Evolutionary conservation across 2,888 invertebrate species (phyloP), one percentile per base, ranked within the genome.

Genomic region (Axea sp.): DNA sequence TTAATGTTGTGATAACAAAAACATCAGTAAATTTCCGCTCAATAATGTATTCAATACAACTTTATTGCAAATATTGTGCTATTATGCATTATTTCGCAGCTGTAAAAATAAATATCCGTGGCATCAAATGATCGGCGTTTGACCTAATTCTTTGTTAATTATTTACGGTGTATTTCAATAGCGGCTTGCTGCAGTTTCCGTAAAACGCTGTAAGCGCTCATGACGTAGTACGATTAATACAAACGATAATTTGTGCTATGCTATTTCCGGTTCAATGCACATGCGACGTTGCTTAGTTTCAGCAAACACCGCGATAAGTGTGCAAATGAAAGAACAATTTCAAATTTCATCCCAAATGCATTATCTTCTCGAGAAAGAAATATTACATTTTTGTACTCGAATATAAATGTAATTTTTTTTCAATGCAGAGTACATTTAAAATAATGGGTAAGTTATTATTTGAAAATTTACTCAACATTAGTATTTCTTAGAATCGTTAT

Each of bases 261-360:
- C 51, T 37, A 31, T 51, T 59, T 68, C 49, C 59, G 68, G 59
- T 51, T 68, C 51, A 49, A 30, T 39, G 49, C 64, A 53, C 33
- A 53, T 24, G 51, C 39, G 31, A 9, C 31, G 24, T 9, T 22
- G 39, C 11, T 49, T n/a, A 11, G 24, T 39, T 62, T 49, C 45
- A 37, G 9, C 31, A 14, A 30, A 14, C 31, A 26, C 22, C 30
- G 11, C n/a, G 24, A 51, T 62, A 49, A 39, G 15, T 47, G n/a
- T 19, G 6, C 9, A 2, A 6, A 37, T 39, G 11, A 39, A 3
- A 7, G 8, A 37, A 53, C 39, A 39, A 53, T 33, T 41, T 19
- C 30, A 43, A 33, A 43, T 59, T 59, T 59, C 39, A 8, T 28
- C 8, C 22, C 19, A 19, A 19, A 3, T 19, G n/a, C n/a, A n/a